Evolutionary conservation across 1,140 invertebrate species (phyloP).

Genomic region (Lasaia peninsularis): DNA sequence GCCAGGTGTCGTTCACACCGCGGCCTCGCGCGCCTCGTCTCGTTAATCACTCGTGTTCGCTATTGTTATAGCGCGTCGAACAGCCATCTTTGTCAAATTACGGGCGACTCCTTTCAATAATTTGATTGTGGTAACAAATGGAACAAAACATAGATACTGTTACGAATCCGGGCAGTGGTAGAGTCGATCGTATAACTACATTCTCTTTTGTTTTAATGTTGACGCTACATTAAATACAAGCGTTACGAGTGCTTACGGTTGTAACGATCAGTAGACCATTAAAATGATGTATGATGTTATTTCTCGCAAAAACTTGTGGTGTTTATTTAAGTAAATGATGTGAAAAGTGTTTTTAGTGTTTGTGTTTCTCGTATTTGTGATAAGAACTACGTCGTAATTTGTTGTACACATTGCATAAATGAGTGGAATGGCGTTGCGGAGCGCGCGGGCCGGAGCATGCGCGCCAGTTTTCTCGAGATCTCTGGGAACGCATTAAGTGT

Average conservation of each 20-base stretch:
- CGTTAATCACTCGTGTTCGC: slow-evolving; percentile 76
- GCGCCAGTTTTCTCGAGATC: slow-evolving; percentile 73
- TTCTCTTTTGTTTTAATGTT: slow-evolving; percentile 75
- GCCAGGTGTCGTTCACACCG: slow-evolving; percentile 78
- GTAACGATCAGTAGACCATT: slow-evolving; percentile 72
- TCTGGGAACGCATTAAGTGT: slow-evolving; percentile 73
- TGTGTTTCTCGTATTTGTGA: slow-evolving; percentile 61
- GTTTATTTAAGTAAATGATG: slow-evolving; percentile 66
- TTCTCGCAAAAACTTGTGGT: slow-evolving; percentile 69
- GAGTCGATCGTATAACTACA: slow-evolving; percentile 56
- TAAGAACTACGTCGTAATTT: slow-evolving; percentile 76
- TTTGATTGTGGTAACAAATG: slow-evolving; percentile 64
- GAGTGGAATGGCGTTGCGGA: slow-evolving; percentile 76
- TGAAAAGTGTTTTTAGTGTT: slow-evolving; percentile 67
- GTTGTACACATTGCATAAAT: slow-evolving; percentile 76
- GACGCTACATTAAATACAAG: slow-evolving; percentile 69
- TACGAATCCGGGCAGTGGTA: slow-evolving; percentile 51
- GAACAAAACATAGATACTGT: slow-evolving; percentile 57
- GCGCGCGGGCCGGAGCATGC: slow-evolving; percentile 76
- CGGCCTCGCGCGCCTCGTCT: slow-evolving; percentile 76
- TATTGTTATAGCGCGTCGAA: slow-evolving; percentile 75
- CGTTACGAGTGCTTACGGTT: slow-evolving; percentile 62
- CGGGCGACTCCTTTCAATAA: slow-evolving; percentile 69
- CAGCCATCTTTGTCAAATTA: slow-evolving; percentile 77
- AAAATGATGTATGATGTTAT: slow-evolving; percentile 73